Evolutionary conservation across 1,140 invertebrate genomes (phyloP).

Genomic region (Saxidomus purpurata): DNA sequence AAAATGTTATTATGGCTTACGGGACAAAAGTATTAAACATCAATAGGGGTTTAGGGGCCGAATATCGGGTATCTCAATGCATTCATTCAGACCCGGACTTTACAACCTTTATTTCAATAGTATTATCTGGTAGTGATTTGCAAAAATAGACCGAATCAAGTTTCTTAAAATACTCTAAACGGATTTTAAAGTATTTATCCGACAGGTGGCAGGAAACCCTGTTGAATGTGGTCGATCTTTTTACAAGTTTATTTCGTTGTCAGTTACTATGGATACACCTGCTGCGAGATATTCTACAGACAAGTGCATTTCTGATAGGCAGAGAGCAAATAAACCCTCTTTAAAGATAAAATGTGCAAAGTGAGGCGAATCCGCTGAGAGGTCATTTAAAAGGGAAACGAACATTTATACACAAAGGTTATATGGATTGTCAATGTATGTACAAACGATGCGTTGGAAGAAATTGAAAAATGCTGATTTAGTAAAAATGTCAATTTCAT

Average conservation of each 20-base stretch:
- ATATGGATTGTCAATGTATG: neutral
- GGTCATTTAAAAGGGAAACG: slow-evolving; percentile 29
- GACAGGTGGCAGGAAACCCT: slow-evolving; percentile 66
- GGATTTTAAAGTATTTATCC: slow-evolving; percentile 66
- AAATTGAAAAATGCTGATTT: slow-evolving; percentile 13
- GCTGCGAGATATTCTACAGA: slow-evolving; percentile 49
- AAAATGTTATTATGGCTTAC: slow-evolving; percentile 44
- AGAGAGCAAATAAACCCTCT: slow-evolving; percentile 31
- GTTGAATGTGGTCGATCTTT: slow-evolving; percentile 45
- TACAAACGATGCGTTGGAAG: neutral
- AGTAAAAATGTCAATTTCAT: no score
- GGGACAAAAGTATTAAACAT: slow-evolving; percentile 58
- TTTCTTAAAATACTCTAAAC: slow-evolving; percentile 68
- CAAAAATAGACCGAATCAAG: slow-evolving; percentile 65
- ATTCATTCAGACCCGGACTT: slow-evolving; percentile 25
- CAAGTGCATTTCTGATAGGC: slow-evolving; percentile 59
- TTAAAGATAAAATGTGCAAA: slow-evolving; percentile 60
- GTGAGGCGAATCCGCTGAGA: slow-evolving; percentile 10
- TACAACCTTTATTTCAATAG: slow-evolving; percentile 56
- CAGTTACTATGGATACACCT: slow-evolving; percentile 53
- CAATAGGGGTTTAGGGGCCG: slow-evolving; percentile 52
- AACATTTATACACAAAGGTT: slow-evolving; percentile 8
- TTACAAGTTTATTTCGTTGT: slow-evolving; percentile 49
- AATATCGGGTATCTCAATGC: slow-evolving; percentile 52
- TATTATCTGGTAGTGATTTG: slow-evolving; percentile 56